Conservation (phyloP, 1,140 invertebrate species). For the Chionoecetes opilio region DNA sequence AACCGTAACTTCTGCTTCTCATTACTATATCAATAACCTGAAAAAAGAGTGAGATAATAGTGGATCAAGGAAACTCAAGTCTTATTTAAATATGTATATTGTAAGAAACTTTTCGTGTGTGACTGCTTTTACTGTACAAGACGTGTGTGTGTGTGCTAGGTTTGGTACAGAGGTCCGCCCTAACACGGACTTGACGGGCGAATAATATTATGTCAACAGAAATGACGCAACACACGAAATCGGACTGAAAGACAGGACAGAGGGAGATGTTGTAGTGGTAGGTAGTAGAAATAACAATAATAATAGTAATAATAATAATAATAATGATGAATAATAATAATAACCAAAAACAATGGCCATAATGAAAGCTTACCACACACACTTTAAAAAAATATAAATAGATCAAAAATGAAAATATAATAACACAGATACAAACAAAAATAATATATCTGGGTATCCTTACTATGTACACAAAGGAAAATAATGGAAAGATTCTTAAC, state of each 20-base stretch:
- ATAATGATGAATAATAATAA: background rate
- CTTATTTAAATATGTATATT: constrained; percentile 8
- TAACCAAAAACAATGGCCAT: background rate
- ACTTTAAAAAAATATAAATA: too few species aligned
- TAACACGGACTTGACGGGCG: background rate
- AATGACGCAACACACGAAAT: background rate
- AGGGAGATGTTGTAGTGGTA: background rate
- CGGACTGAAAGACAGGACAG: background rate
- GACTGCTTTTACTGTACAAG: background rate
- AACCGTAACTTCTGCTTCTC: too few species aligned
- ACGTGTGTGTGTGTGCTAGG: background rate
- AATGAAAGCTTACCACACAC: too few species aligned
- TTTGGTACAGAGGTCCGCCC: background rate
- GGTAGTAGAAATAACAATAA: background rate
- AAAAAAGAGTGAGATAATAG: too few species aligned
- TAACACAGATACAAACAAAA: too few species aligned
- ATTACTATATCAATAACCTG: too few species aligned
- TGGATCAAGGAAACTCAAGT: background rate
- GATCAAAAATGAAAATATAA: too few species aligned
- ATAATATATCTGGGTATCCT: too few species aligned
- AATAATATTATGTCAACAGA: too few species aligned
- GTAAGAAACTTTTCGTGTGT: constrained; percentile 17
- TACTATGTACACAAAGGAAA: too few species aligned
- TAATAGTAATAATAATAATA: background rate
- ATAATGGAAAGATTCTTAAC: too few species aligned